Evolutionary conservation across 1,140 invertebrate species (phyloP), one percentile per base, ranked within the genome.

Genomic region (Drosophila rhopaloa): DNA sequence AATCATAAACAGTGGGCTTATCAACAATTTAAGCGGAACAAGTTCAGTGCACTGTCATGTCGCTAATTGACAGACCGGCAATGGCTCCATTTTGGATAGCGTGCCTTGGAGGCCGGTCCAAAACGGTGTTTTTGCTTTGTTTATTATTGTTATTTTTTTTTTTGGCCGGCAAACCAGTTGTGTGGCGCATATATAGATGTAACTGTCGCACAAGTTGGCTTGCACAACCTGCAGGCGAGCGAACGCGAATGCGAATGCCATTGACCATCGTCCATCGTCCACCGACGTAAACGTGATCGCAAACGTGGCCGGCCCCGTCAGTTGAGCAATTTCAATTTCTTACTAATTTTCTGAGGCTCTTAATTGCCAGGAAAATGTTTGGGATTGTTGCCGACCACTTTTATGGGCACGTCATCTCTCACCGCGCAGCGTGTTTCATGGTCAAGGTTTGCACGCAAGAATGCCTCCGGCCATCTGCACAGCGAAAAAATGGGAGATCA

Each of bases 271-370:
- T 32, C 13, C 40, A 14, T 6, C 44, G 11, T 56, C 51, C 29
- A 38, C 38, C 46, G 6, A 24, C 37, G 38, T 44, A 48, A 58
- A 41, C 59, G 58, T 35, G 54, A 61, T 47, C 27, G 44, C 27
- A 19, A 57, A 57, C 40, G 55, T 44, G 41, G 53, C 38, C 38
- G n/a, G 29, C 40, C 7, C 7, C 29, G 38, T 47, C 48, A 60
- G 51, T 63, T 75, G 58, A 62, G 44, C 83, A 79, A 88, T 86
- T 88, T 86, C 83, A 83, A 67, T 86, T 86, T 86, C 83, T 83
- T 76, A 83, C 79, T 79, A 72, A 79, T 86, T 79, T 68, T 68
- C 75, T 55, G 54, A 56, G 70, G 11, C 46, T 83, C 43, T 83
- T 86, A 86, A 86, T 86, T 86, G 83, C 62, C 66, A 50, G 37